Percentiles rank a stretch among this genome's conserved stretches.
Conservation (phyloP, 2,888 invertebrate species). For the Neria commutata region DNA sequence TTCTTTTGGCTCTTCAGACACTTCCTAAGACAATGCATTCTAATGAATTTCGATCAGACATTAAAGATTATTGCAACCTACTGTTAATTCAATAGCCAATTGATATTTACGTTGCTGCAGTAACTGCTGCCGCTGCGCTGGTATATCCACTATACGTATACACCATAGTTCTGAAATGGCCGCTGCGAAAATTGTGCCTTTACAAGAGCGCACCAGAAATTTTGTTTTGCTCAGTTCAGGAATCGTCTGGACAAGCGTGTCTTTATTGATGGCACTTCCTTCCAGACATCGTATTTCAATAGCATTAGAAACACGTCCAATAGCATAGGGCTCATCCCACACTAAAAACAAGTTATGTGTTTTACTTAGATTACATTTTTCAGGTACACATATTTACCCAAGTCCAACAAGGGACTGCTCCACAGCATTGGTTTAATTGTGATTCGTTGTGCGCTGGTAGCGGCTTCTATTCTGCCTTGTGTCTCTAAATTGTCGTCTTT, state of each 20-base stretch:
- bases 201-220: conserved; percentile 74
- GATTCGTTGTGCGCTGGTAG: conserved; percentile 34
- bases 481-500: conserved; percentile 36
- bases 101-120: conserved; percentile 92
- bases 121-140: conserved; percentile 82
- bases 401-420: conserved; percentile 52
- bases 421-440: conserved; percentile 46
- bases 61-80: conserved; percentile 53
- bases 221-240: conserved; percentile 76
- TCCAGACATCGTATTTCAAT: conserved; percentile 88
- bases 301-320: conserved; percentile 82
- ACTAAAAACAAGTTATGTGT: conserved; percentile 60
- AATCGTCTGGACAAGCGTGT: conserved; percentile 75
- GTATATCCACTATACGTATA: conserved; percentile 79
- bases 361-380: neutral
- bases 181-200: conserved; percentile 84
- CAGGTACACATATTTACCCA: conserved; percentile 46
- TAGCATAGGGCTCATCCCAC: conserved; percentile 91
- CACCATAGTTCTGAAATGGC: conserved; percentile 90
- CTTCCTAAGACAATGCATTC: conserved; percentile 67
- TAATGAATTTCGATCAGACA: neutral
- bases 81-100: conserved; percentile 88
- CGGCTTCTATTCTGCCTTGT: conserved; percentile 30
- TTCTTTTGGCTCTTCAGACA: conserved; percentile 79
- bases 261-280: conserved; percentile 69